Evolutionary conservation across 2,113 vertebrate genomes (phyloP).

Genomic region (Tursiops truncatus): DNA sequence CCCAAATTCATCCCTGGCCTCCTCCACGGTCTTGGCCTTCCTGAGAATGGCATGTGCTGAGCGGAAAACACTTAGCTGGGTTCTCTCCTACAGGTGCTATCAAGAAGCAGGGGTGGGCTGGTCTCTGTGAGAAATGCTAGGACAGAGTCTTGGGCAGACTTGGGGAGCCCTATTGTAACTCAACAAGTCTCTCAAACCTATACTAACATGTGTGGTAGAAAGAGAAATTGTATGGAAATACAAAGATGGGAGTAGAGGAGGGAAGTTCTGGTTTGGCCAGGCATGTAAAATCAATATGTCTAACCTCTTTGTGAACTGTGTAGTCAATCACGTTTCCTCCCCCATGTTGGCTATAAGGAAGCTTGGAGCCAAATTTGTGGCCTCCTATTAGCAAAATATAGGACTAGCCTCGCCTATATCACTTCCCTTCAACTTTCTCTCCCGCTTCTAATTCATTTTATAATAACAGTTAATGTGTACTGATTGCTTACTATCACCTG

Average conservation of each 20-base stretch:
- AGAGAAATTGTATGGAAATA: background rate
- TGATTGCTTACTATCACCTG: background rate
- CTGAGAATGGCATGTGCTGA: background rate
- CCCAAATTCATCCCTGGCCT: background rate
- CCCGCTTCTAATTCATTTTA: background rate
- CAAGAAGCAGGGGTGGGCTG: background rate
- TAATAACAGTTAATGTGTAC: background rate
- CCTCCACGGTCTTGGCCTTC: background rate
- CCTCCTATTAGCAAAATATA: background rate
- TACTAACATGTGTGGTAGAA: background rate
- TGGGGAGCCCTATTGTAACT: background rate
- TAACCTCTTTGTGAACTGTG: background rate
- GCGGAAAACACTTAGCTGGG: background rate
- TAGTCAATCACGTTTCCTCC: background rate
- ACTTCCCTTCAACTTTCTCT: background rate
- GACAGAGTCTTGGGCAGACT: background rate
- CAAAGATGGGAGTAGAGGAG: background rate
- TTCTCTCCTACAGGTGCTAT: background rate
- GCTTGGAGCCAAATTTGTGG: background rate
- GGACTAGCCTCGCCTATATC: background rate
- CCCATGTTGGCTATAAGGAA: background rate
- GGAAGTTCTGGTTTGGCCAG: background rate
- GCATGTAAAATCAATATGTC: background rate
- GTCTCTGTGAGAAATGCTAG: background rate
- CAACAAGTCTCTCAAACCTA: background rate